Evolutionary conservation across 2,797 vertebrate species (phyloP).

Genomic region (Sebastes steindachneri): DNA sequence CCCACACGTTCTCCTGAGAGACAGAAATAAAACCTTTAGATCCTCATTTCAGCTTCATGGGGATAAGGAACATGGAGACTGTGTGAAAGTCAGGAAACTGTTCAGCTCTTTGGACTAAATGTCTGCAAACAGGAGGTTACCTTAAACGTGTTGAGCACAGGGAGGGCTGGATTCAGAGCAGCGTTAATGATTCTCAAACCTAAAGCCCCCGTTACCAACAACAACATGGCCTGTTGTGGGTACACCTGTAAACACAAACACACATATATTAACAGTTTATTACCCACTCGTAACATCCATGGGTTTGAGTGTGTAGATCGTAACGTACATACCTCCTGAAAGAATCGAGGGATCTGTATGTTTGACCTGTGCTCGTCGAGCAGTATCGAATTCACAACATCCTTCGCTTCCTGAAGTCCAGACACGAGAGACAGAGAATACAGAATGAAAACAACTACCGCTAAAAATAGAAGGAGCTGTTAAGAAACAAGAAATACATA

Average conservation of each 20-base stretch:
- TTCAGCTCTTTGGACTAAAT: neutral
- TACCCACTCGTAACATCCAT: rapidly evolving
- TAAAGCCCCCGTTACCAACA: slow-evolving; percentile 79
- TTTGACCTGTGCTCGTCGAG: neutral
- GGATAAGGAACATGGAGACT: too few relatives aligned
- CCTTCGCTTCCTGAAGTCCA: slow-evolving; percentile 57
- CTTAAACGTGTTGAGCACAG: slow-evolving; percentile 66
- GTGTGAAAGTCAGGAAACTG: neutral
- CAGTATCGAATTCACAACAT: slow-evolving; percentile 44
- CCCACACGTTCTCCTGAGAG: slow-evolving; percentile 78
- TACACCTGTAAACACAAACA: slow-evolving; percentile 63
- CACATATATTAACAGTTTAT: neutral
- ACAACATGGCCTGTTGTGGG: slow-evolving; percentile 77
- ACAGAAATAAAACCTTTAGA: neutral
- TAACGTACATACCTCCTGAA: slow-evolving; percentile 38
- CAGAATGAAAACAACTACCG: neutral
- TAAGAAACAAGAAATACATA: slow-evolving; percentile 12
- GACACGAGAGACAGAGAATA: neutral
- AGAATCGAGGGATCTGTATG: slow-evolving; percentile 70
- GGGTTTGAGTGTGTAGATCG: neutral
- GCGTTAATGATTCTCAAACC: slow-evolving; percentile 45
- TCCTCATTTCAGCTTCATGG: neutral
- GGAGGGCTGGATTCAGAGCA: slow-evolving; percentile 55
- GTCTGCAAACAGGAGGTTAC: slow-evolving; percentile 31
- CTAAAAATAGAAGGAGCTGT: neutral